Percentiles rank a stretch among this genome's conserved stretches.
phyloP scores from a whole-genome alignment of 2,888 invertebrate genomes.

The Athalia cordata region DNA sequence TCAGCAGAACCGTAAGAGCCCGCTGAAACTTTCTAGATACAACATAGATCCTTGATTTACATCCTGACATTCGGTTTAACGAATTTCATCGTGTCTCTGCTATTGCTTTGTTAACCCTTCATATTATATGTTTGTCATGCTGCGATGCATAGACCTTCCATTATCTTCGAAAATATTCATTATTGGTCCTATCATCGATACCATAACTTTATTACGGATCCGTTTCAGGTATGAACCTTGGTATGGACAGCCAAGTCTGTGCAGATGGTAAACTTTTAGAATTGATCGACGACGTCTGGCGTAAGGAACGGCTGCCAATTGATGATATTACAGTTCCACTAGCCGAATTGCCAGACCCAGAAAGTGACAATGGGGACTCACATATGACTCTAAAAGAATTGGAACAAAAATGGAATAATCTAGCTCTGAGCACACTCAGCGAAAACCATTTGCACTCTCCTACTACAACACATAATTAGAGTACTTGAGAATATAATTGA shows the following conservation, averaged over 20 bases:
- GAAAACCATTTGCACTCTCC: constrained; percentile 75
- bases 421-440: constrained; percentile 75
- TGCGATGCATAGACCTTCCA: too few species aligned
- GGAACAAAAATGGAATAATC: constrained; percentile 80
- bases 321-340: constrained; percentile 91
- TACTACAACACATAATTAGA: constrained; percentile 68
- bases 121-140: too few species aligned
- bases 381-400: constrained; percentile 93
- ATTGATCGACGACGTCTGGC: constrained; percentile 91
- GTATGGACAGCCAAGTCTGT: constrained; percentile 87
- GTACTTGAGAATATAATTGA: not conserved
- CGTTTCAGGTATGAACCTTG: constrained; percentile 46
- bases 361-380: constrained; percentile 93
- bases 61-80: too few species aligned
- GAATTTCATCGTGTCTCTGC: too few species aligned
- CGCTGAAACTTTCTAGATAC: too few species aligned
- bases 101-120: too few species aligned
- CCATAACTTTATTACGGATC: not conserved
- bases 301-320: constrained; percentile 86
- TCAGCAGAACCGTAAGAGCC: too few species aligned
- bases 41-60: too few species aligned
- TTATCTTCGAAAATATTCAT: too few species aligned
- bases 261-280: constrained; percentile 86
- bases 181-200: not conserved
- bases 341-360: constrained; percentile 93